Evolutionary conservation across 1,140 invertebrate genomes (phyloP), one percentile per base, ranked within the genome.

Genomic region (Ridgeia piscesae): DNA sequence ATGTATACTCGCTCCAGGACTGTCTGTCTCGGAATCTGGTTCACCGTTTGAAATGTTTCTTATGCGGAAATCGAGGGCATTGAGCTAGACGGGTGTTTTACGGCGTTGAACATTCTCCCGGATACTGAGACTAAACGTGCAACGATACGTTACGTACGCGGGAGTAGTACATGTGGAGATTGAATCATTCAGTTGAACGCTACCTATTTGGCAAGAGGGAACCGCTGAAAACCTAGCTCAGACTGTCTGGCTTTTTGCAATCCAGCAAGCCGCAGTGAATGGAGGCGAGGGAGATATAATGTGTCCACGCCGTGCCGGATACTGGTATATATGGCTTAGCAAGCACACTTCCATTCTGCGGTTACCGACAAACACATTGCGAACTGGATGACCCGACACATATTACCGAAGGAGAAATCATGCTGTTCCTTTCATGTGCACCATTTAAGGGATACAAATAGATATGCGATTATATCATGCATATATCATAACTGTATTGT

Each of bases 101-200:
- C 42, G 42, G 42, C 11, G 42, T 42, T 42, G 42, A 17, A 1
- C 27, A 77, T 77, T 77, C 58, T 77, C 58, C 17, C 2, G 27
- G 17, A 77, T 31, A 77, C 17, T 31, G 58, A 4, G 11, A 77
- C 58, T 77, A 77, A 77, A 9, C 17, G 58, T 77, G 58, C 58
- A 99, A 97, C 96, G 99, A n/a, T n/a, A n/a, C n/a, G n/a, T n/a
- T n/a, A n/a, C n/a, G n/a, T n/a, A n/a, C n/a, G n/a, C n/a, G n/a
- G n/a, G n/a, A n/a, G n/a, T n/a, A n/a, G n/a, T n/a, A n/a, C n/a
- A n/a, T n/a, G n/a, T n/a, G n/a, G n/a, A n/a, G n/a, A n/a, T 99
- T 96, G 99, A 98, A 96, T 99, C 98, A 94, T 99, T 97, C 96
- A 99, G 99, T 96, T 99, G 98, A 95, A 99, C 98, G 95, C 98